phyloP scores from a whole-genome alignment of 2,113 vertebrate genomes.

The Galemys pyrenaicus region DNA sequence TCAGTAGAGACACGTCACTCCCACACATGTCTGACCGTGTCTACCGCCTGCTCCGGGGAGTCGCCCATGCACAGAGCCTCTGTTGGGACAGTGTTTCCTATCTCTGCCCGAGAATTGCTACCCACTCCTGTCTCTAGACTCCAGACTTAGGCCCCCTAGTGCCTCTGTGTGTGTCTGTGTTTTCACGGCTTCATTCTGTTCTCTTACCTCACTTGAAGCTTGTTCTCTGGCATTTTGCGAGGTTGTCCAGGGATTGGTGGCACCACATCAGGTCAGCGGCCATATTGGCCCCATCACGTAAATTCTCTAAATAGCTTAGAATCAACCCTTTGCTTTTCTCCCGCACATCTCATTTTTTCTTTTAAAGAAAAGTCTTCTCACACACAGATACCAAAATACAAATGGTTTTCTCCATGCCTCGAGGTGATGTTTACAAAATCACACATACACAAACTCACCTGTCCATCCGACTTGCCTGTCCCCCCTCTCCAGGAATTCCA shows the following conservation, averaged over 20 bases:
- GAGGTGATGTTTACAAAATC: neutral
- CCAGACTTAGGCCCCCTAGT: too few relatives aligned
- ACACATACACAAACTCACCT: neutral
- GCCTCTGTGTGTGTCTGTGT: neutral
- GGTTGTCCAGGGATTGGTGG: neutral
- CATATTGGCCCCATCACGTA: neutral
- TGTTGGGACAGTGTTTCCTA: accelerated
- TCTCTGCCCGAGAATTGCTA: neutral
- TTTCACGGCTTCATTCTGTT: neutral
- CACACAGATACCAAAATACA: neutral
- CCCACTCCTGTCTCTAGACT: neutral
- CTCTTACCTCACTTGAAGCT: neutral
- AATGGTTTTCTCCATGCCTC: neutral
- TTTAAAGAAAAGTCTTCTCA: neutral
- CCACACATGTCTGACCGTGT: accelerated
- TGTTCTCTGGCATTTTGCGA: too few relatives aligned
- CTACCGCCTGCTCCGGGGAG: accelerated
- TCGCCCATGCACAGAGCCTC: accelerated
- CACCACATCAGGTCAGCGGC: neutral
- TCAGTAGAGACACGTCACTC: neutral
- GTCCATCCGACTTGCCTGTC: neutral
- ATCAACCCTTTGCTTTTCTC: neutral
- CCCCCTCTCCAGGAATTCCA: neutral
- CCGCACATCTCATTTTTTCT: neutral
- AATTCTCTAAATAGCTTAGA: neutral